These are phyloP conservation scores for Promerops cafer DNA, from an alignment of 2,113 vertebrate genomes.

Conservation along the genomic window DNA sequence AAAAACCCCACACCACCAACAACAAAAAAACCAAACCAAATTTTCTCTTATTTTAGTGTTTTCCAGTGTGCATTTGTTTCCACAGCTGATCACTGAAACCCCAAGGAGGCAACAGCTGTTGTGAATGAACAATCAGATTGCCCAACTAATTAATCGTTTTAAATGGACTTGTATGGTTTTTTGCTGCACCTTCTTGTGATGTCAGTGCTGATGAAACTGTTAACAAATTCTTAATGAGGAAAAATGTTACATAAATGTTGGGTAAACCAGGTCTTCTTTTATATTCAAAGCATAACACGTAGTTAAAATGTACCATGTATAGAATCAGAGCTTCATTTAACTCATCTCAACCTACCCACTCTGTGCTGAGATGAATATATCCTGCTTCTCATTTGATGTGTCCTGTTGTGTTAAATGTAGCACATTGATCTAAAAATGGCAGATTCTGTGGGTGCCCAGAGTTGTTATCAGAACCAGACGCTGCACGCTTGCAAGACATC, in stretches of 20 bases:
- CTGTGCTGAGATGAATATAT: neutral
- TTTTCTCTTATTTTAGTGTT: neutral
- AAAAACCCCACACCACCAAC: neutral
- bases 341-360: neutral
- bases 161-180: neutral
- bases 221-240: slow-evolving; percentile 4
- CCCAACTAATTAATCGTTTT: neutral
- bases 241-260: neutral
- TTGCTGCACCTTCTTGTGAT: neutral
- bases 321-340: neutral
- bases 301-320: neutral
- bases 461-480: neutral
- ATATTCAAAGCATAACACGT: neutral
- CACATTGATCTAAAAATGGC: neutral
- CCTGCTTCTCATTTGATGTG: neutral
- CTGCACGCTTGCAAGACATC: neutral
- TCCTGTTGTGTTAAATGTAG: neutral
- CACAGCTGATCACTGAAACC: neutral
- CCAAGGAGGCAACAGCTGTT: neutral
- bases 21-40: neutral
- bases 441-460: neutral
- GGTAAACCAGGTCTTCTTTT: neutral
- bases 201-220: neutral
- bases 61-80: neutral
- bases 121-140: neutral